Conservation (phyloP, 2,113 vertebrate species). For the Pyxicephalus adspersus region DNA sequence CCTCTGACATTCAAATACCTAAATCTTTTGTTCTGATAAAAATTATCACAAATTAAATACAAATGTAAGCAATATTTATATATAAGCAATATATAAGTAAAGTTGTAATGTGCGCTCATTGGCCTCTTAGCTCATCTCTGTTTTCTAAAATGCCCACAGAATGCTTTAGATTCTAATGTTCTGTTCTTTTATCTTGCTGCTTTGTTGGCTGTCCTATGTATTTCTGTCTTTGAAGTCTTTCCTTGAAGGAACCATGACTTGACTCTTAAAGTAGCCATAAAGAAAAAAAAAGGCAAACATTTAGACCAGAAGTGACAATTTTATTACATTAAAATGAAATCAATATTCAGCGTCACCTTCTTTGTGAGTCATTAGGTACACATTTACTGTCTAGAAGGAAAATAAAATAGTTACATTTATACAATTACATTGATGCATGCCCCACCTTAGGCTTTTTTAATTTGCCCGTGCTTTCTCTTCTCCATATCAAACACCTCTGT, state of each 20-base stretch:
- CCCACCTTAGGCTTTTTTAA: slow-evolving; percentile 19
- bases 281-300: slow-evolving; percentile 33
- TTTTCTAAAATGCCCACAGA: slow-evolving; percentile 51
- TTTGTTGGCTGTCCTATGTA: slow-evolving; percentile 48
- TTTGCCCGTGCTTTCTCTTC: background rate
- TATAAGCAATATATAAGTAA: too few species aligned
- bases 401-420: slow-evolving; percentile 23
- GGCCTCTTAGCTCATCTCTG: slow-evolving; percentile 42
- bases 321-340: slow-evolving; percentile 44
- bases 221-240: slow-evolving; percentile 46
- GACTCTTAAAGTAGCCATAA: slow-evolving; percentile 36
- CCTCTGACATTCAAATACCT: too few species aligned
- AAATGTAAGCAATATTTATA: too few species aligned
- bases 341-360: slow-evolving; percentile 30
- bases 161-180: slow-evolving; percentile 40
- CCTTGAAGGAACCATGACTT: slow-evolving; percentile 46
- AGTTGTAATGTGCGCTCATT: too few species aligned
- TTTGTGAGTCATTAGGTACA: slow-evolving; percentile 18
- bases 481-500: background rate
- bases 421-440: slow-evolving; percentile 23
- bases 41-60: too few species aligned
- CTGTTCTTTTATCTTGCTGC: slow-evolving; percentile 41
- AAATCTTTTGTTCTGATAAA: too few species aligned
- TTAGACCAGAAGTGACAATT: slow-evolving; percentile 39
- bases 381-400: slow-evolving; percentile 16